Percentiles rank a stretch among this genome's conserved stretches.
Conservation (phyloP, 2,888 invertebrate species). For the Phlogophora meticulosa region DNA sequence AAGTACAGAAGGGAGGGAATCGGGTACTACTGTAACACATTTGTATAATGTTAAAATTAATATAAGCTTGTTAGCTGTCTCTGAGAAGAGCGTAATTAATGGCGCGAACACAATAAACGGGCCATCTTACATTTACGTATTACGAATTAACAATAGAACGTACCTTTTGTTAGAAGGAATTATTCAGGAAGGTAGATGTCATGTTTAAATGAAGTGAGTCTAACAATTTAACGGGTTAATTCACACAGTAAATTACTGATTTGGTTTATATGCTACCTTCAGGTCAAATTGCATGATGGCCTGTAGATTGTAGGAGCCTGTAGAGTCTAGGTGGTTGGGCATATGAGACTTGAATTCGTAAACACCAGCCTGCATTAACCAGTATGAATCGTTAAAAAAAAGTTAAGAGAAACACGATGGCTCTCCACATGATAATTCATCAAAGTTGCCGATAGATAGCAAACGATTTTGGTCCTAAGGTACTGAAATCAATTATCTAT, state of each 20-base stretch:
- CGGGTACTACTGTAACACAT: background rate
- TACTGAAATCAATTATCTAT: background rate
- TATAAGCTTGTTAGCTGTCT: constrained; percentile 6
- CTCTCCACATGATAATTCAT: too few relatives aligned
- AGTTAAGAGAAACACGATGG: too few relatives aligned
- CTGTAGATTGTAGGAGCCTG: background rate
- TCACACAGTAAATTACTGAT: background rate
- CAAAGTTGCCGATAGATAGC: background rate
- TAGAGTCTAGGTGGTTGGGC: too few relatives aligned
- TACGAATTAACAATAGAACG: constrained; percentile 24
- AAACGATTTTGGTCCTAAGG: background rate
- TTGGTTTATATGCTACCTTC: background rate
- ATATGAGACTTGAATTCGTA: background rate
- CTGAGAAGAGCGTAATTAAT: constrained; percentile 30
- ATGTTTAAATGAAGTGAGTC: background rate
- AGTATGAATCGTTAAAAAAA: too few relatives aligned
- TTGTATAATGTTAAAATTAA: constrained; percentile 19
- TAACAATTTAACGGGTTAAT: background rate
- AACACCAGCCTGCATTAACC: too few relatives aligned
- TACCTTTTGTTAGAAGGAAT: constrained; percentile 17
- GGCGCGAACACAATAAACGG: constrained; percentile 19
- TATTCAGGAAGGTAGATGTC: constrained; percentile 16
- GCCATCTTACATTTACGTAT: constrained; percentile 3
- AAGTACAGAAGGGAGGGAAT: background rate
- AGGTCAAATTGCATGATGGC: background rate